Evolutionary conservation across 2,888 invertebrate genomes (phyloP).

Genomic region (Xestia c-nigrum): DNA sequence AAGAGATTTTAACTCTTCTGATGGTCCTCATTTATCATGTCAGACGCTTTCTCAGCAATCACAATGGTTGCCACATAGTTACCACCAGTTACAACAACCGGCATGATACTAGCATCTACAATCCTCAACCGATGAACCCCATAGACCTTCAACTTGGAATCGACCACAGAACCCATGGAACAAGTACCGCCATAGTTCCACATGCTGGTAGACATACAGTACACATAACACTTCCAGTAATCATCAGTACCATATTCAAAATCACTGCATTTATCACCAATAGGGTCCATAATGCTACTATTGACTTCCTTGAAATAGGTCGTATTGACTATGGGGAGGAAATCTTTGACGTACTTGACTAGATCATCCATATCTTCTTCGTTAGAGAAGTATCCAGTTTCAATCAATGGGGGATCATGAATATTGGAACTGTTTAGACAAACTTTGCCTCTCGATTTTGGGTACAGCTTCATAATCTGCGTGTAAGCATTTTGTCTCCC

Average conservation of each 20-base stretch:
- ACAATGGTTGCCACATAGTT: constrained; percentile 32
- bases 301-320: constrained; percentile 66
- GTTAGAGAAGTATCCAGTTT: constrained; percentile 64
- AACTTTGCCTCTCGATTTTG: constrained; percentile 69
- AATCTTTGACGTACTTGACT: constrained; percentile 69
- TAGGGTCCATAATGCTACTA: constrained; percentile 63
- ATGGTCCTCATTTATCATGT: constrained; percentile 25
- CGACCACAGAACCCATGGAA: too few species aligned
- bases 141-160: too few species aligned
- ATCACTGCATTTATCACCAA: constrained; percentile 46
- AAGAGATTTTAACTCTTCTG: neutral
- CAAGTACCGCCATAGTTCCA: constrained; percentile 8
- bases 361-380: constrained; percentile 68
- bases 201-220: constrained; percentile 22
- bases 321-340: constrained; percentile 66
- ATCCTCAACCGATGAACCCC: too few species aligned
- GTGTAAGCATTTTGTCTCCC: constrained; percentile 17
- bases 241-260: constrained; percentile 55
- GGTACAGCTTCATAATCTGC: constrained; percentile 58
- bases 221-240: constrained; percentile 66
- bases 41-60: constrained; percentile 41
- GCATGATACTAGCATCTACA: constrained; percentile 40
- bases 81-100: constrained; percentile 20
- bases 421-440: constrained; percentile 64
- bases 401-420: constrained; percentile 65